A percentile compares a stretch with the other conserved stretches of the same genome.
phyloP scores from a whole-genome alignment of 2,797 vertebrate genomes.

The Cyprinodon diabolis region DNA sequence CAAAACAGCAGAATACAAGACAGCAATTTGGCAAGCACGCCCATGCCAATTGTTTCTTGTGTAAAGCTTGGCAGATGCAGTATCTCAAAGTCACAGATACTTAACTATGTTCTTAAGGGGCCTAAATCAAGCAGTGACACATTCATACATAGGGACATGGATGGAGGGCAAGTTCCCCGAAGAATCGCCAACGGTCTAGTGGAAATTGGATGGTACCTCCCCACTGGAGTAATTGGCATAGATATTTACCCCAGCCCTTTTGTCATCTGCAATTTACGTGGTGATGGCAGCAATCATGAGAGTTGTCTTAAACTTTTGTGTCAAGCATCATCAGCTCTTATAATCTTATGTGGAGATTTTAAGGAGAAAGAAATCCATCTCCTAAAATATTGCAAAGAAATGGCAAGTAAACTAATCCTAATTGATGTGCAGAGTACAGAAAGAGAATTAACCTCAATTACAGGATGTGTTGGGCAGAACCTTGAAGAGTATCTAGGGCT shows the following conservation, averaged over 20 bases:
- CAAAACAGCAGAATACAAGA: slow-evolving; percentile 53
- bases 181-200: slow-evolving; percentile 79
- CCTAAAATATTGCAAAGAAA: slow-evolving; percentile 62
- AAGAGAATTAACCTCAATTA: slow-evolving; percentile 38
- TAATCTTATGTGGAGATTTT: slow-evolving; percentile 83
- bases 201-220: slow-evolving; percentile 84
- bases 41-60: slow-evolving; percentile 76
- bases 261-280: slow-evolving; percentile 82
- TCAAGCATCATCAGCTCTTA: slow-evolving; percentile 78
- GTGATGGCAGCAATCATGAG: slow-evolving; percentile 76
- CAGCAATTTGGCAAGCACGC: slow-evolving; percentile 73
- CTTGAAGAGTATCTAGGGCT: slow-evolving; percentile 55
- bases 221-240: slow-evolving; percentile 62
- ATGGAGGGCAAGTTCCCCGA: slow-evolving; percentile 71
- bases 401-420: slow-evolving; percentile 65
- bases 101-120: slow-evolving; percentile 78
- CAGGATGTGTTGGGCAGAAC: slow-evolving; percentile 49
- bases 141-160: slow-evolving; percentile 82
- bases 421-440: slow-evolving; percentile 64
- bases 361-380: slow-evolving; percentile 70
- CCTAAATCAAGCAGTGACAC: slow-evolving; percentile 58
- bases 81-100: slow-evolving; percentile 84
- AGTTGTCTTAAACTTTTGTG: slow-evolving; percentile 78
- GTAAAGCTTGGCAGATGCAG: slow-evolving; percentile 69
- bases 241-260: slow-evolving; percentile 79